A percentile compares a stretch with the other conserved stretches of the same genome.
Evolutionary conservation across 2,888 invertebrate species (phyloP).

Genomic region (Melinaea marsaeus): DNA sequence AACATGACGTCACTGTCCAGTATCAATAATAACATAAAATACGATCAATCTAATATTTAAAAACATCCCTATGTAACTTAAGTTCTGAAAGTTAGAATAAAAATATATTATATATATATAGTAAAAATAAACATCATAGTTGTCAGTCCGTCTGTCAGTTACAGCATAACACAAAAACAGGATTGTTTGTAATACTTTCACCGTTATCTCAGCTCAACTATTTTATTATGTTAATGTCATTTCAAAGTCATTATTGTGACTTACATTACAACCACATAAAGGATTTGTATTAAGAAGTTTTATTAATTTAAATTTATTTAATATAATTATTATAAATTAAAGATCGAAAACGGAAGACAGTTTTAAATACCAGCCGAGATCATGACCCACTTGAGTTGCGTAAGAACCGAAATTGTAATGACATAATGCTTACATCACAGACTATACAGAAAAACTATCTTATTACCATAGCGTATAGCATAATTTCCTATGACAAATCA

Average conservation of each 20-base stretch:
- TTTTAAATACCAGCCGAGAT: conserved; percentile 27
- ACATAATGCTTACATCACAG: conserved; percentile 28
- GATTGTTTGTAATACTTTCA: conserved; percentile 17
- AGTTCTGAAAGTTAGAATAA: too few relatives aligned
- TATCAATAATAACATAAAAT: too few relatives aligned
- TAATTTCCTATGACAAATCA: conserved; percentile 5
- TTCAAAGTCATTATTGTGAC: too few relatives aligned
- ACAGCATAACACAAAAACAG: conserved; percentile 16
- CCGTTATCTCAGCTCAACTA: conserved; percentile 14
- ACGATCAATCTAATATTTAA: too few relatives aligned
- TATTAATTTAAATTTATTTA: too few relatives aligned
- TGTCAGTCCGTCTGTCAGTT: conserved; percentile 6
- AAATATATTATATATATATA: too few relatives aligned
- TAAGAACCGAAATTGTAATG: conserved; percentile 26
- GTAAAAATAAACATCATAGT: too few relatives aligned
- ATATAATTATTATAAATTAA: background rate
- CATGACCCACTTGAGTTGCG: conserved; percentile 31
- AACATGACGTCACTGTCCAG: too few relatives aligned
- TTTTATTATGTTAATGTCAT: background rate
- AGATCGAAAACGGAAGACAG: conserved; percentile 26
- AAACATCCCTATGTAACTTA: too few relatives aligned
- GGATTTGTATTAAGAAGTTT: too few relatives aligned
- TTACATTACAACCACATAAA: too few relatives aligned
- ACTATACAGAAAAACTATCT: conserved; percentile 13
- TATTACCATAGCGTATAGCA: conserved; percentile 7